These are phyloP conservation scores for Drosophila subsilvestris DNA, from an alignment of 2,888 invertebrate species.

Conservation along the genomic window DNA sequence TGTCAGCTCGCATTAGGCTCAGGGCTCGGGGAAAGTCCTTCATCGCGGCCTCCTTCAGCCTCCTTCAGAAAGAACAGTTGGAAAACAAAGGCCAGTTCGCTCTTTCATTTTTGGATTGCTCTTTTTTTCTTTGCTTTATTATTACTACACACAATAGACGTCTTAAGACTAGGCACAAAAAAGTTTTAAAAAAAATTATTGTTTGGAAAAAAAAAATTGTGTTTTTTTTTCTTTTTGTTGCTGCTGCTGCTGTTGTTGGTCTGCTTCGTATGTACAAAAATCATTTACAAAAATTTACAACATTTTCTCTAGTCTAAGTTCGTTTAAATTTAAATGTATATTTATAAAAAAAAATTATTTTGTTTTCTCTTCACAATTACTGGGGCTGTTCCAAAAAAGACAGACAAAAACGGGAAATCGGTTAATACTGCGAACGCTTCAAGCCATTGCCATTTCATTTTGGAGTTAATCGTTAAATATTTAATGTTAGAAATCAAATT, in stretches of 20 bases:
- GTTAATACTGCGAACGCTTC: constrained; percentile 31
- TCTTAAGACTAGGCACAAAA: constrained; percentile 73
- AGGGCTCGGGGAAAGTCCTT: constrained; percentile 30
- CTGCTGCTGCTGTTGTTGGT: constrained; percentile 35
- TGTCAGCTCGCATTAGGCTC: constrained; percentile 74
- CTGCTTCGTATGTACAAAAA: constrained; percentile 64
- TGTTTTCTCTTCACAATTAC: constrained; percentile 24
- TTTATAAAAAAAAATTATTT: constrained; percentile 21
- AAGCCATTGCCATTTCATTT: neutral
- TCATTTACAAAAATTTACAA: constrained; percentile 75
- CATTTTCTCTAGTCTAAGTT: constrained; percentile 39
- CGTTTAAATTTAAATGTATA: constrained; percentile 28
- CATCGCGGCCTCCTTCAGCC: constrained; percentile 3
- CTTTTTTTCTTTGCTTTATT: constrained; percentile 53
- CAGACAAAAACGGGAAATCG: constrained; percentile 20
- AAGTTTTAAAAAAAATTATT: constrained; percentile 28
- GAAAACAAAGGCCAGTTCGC: constrained; percentile 42
- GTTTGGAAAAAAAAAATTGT: constrained; percentile 26
- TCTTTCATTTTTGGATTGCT: constrained; percentile 49
- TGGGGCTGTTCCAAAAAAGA: constrained; percentile 21
- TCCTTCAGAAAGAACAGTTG: constrained; percentile 8
- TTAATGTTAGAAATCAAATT: neutral
- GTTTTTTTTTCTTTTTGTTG: constrained; percentile 15
- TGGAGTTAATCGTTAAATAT: neutral
- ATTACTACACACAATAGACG: constrained; percentile 71